phyloP scores from a whole-genome alignment of 1,140 invertebrate species.

The Aphis craccivora region DNA sequence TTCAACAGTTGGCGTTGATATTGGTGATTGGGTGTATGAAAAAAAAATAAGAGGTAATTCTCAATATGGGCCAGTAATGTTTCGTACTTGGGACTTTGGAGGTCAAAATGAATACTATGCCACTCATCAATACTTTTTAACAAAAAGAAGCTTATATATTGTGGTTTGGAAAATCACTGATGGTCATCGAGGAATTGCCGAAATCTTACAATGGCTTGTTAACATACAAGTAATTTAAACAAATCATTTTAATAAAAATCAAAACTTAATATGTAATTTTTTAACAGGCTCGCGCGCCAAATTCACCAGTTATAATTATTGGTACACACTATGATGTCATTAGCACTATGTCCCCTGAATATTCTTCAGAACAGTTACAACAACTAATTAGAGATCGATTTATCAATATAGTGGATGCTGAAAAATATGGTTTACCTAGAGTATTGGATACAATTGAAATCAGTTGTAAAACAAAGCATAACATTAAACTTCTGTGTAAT shows the following conservation, averaged over 20 bases:
- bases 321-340: slow-evolving; percentile 94
- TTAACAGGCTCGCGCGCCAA: slow-evolving; percentile 83
- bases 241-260: neutral
- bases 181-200: slow-evolving; percentile 87
- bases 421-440: slow-evolving; percentile 92
- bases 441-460: slow-evolving; percentile 95
- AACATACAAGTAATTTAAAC: slow-evolving; percentile 80
- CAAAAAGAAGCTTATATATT: slow-evolving; percentile 92
- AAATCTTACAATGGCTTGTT: slow-evolving; percentile 93
- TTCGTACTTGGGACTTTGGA: slow-evolving; percentile 99
- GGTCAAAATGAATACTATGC: slow-evolving; percentile 96
- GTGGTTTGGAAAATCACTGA: slow-evolving; percentile 96
- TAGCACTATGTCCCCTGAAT: slow-evolving; percentile 74
- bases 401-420: slow-evolving; percentile 92
- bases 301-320: slow-evolving; percentile 92
- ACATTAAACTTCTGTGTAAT: slow-evolving; percentile 90
- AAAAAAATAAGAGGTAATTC: slow-evolving; percentile 76
- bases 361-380: slow-evolving; percentile 84
- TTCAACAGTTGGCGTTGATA: slow-evolving; percentile 96
- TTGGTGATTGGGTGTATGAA: slow-evolving; percentile 93
- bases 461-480: slow-evolving; percentile 86
- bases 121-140: slow-evolving; percentile 98
- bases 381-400: slow-evolving; percentile 88
- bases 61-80: slow-evolving; percentile 87
- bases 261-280: neutral